Base-by-base conservation (phyloP, 2,888 invertebrate species). In the Drosophila borborema region DNA sequence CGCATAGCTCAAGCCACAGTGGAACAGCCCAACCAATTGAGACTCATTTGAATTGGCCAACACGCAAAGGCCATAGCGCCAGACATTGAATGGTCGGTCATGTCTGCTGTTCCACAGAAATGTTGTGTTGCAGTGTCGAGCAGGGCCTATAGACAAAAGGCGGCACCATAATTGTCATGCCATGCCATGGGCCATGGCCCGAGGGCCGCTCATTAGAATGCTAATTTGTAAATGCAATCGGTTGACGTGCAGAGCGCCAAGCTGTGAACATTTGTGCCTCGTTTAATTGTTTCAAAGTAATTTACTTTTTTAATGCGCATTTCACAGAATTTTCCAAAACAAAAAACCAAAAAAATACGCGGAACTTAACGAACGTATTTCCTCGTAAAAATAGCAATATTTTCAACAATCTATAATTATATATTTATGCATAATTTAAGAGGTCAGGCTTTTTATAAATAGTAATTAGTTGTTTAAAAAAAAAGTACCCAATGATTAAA, bases 211-310 rank as follows among this genome's bases (percentile, higher is more conserved):
- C 81, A 87, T 85, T 84, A 89, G 84, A 81, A 85, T 89, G 85
- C 80, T 86, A 89, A 85, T 85, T 85, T 89, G 74, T 80, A 64
- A 86, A 81, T 86, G 84, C 84, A 84, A 89, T 84, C 69, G 80
- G 70, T 68, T 68, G 62, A 20, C 60, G 49, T 60, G 75, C 70
- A n/a, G 43, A 54, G 54, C 31, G 46, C 34, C 46, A 46, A 77
- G 65, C 77, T 85, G 86, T 72, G 73, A 76, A 80, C 70, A 74
- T 81, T 82, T 74, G 54, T 79, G 84, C 76, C 70, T 38, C 67
- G 59, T 74, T 53, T 87, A 87, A 84, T 83, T 77, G 71, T 64
- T 73, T 69, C 66, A 45, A 40, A 51, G 66, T 81, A 81, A 55
- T 41, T 31, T 28, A 28, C 38, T 16, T 41, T 16, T 53, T 74